Evolutionary conservation across 2,113 vertebrate species (phyloP).

Genomic region (Rana temporaria): DNA sequence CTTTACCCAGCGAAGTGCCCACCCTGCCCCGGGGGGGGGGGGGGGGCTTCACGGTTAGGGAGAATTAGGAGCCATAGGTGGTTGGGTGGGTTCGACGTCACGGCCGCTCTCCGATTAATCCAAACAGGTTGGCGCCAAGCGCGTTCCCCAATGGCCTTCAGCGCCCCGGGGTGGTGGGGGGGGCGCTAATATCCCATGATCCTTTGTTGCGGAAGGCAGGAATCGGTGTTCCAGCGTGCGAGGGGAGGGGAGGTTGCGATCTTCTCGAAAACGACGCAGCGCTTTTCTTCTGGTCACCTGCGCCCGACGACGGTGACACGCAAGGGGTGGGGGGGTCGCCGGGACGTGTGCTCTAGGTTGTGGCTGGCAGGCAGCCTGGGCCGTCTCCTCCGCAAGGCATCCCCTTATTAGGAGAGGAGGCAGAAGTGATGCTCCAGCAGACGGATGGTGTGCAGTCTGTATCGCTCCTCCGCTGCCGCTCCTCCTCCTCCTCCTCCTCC

Average conservation of each 20-base stretch:
- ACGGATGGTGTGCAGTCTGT: constrained; percentile 19
- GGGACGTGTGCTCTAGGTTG: neutral
- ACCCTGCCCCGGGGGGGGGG: neutral
- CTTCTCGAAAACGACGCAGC: neutral
- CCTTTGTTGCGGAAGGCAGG: constrained; percentile 44
- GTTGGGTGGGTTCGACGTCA: too few species aligned
- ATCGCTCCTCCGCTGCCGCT: constrained; percentile 6
- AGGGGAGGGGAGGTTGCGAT: constrained; percentile 1
- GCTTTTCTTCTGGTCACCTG: constrained; percentile 6
- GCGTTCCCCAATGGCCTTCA: constrained; percentile 8
- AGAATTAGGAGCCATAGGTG: too few species aligned
- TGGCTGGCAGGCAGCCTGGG: constrained; percentile 28
- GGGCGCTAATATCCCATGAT: constrained; percentile 40
- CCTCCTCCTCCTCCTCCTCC: constrained; percentile 5
- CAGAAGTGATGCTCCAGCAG: constrained; percentile 42
- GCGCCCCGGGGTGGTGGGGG: neutral
- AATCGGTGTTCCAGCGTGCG: neutral
- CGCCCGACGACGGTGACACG: neutral
- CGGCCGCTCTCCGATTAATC: too few species aligned
- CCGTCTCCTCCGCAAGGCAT: constrained; percentile 43
- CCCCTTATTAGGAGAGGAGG: constrained; percentile 54
- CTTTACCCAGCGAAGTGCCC: neutral
- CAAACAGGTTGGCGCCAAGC: too few species aligned
- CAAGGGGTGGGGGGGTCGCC: neutral
- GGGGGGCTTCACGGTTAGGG: too few species aligned